phyloP scores from a whole-genome alignment of 2,797 vertebrate genomes.

The Gymnocypris eckloni region DNA sequence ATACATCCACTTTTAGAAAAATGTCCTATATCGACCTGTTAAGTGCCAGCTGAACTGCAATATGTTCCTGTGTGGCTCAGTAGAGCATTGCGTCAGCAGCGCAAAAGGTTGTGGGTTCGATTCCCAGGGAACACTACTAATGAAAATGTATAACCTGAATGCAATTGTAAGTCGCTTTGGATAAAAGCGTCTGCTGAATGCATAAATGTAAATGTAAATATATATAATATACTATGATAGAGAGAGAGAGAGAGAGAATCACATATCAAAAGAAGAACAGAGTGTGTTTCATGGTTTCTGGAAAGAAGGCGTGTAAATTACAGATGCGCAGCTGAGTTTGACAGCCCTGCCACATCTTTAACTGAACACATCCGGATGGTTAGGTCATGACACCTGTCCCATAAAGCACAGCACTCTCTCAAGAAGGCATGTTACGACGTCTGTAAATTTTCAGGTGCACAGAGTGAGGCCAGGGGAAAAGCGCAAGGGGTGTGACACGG shows the following conservation, averaged over 20 bases:
- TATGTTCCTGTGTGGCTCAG: no score
- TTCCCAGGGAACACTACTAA: no score
- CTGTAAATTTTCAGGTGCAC: slow-evolving; percentile 44
- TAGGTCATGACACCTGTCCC: slow-evolving; percentile 51
- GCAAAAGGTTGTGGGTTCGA: no score
- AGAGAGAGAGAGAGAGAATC: background rate
- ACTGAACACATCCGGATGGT: slow-evolving; percentile 46
- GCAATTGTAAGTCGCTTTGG: no score
- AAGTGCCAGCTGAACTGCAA: no score
- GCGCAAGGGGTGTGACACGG: slow-evolving; percentile 21
- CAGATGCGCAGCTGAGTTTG: slow-evolving; percentile 1
- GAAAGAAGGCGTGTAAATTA: slow-evolving; percentile 30
- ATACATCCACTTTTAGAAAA: background rate
- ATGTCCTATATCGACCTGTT: background rate
- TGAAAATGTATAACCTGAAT: no score
- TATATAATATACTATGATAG: background rate
- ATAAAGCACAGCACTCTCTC: slow-evolving; percentile 51
- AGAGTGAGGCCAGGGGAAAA: slow-evolving; percentile 14
- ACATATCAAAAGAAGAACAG: slow-evolving; percentile 2
- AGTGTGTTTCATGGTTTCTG: slow-evolving; percentile 23
- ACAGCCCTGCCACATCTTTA: slow-evolving; percentile 43
- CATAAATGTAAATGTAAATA: background rate
- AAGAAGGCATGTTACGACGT: slow-evolving; percentile 43
- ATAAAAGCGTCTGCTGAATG: no score
- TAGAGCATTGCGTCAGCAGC: no score